These are phyloP conservation scores for Venturia canescens DNA, from an alignment of 1,140 invertebrate genomes.

Conservation along the genomic window DNA sequence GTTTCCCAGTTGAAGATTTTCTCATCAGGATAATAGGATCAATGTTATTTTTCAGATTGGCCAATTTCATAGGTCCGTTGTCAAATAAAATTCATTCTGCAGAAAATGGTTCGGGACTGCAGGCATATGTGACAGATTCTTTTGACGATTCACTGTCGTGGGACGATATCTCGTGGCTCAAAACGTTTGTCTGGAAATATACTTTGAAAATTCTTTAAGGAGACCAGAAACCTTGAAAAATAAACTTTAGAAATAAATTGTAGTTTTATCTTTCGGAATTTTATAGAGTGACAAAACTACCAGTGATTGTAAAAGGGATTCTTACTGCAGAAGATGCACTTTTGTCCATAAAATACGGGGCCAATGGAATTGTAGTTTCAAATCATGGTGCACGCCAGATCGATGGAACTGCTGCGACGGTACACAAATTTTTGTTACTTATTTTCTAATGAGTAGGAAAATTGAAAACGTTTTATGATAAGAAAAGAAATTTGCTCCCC, in stretches of 20 bases:
- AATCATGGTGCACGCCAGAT: slow-evolving; percentile 95
- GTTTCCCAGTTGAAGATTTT: too few relatives aligned
- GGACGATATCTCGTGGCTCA: slow-evolving; percentile 91
- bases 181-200: slow-evolving; percentile 76
- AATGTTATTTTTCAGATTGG: slow-evolving; percentile 77
- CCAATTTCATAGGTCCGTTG: slow-evolving; percentile 83
- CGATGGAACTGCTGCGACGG: slow-evolving; percentile 89
- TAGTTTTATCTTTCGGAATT: background rate
- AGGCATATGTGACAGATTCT: slow-evolving; percentile 84
- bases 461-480: too few relatives aligned
- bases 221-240: background rate
- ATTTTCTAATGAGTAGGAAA: too few relatives aligned
- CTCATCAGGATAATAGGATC: too few relatives aligned
- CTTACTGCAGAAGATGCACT: slow-evolving; percentile 91
- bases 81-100: slow-evolving; percentile 79
- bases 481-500: too few relatives aligned
- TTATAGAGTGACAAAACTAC: slow-evolving; percentile 85
- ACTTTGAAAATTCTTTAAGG: slow-evolving; percentile 33
- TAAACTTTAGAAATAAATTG: background rate
- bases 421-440: slow-evolving; percentile 68
- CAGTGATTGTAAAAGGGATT: slow-evolving; percentile 94
- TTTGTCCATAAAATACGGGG: slow-evolving; percentile 85
- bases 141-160: slow-evolving; percentile 90
- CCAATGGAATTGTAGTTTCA: slow-evolving; percentile 89
- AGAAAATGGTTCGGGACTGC: slow-evolving; percentile 82